Evolutionary conservation across 2,888 invertebrate species (phyloP), one percentile per base, ranked within the genome.

Genomic region (Argyresthia goedartella): DNA sequence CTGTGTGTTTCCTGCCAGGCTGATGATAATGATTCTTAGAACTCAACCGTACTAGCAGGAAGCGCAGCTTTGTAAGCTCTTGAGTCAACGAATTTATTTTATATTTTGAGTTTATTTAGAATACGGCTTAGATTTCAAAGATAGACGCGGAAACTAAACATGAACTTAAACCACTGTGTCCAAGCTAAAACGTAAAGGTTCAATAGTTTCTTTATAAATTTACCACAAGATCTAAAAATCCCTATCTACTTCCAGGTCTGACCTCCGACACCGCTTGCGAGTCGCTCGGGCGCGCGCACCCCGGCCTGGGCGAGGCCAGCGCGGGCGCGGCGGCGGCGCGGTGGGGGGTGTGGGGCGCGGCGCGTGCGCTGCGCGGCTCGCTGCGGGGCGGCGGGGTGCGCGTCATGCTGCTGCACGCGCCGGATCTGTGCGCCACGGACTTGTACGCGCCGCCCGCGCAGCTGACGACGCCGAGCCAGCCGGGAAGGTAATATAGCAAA

Each of bases 331-430:
- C 87, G 0, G 90, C 90, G 1, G 91, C 90, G 0, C 88, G 93
- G 41, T 92, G 92, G 74, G 94, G 94, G 8, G 93, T 94, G 13
- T 93, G 93, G 78, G 94, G 94, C 53, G 94, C 93, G 6, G 93
- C 93, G 55, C 89, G 91, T 36, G 93, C 93, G 7, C 73, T 95
- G 56, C 87, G 93, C 36, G 86, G 90, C 45, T 91, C 93, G 60
- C 76, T 94, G 57, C 89, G 89, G 52, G 89, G 92, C 4, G 89
- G 91, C 55, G 91, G 92, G 10, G 89, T 95, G 53, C 91, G 90
- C 66, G 94, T 95, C 36, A 89, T 95, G 45, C 88, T 93, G 54
- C 80, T 95, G 56, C 92, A 94, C 69, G 92, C 94, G 8, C 89
- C 91, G 7, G 91, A 91, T 54, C 76, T 92, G 53, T 81, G 90